Percentiles rank a stretch among this genome's conserved stretches.
Conservation (phyloP, 2,113 vertebrate genomes). For the Hippocampus zosterae region DNA sequence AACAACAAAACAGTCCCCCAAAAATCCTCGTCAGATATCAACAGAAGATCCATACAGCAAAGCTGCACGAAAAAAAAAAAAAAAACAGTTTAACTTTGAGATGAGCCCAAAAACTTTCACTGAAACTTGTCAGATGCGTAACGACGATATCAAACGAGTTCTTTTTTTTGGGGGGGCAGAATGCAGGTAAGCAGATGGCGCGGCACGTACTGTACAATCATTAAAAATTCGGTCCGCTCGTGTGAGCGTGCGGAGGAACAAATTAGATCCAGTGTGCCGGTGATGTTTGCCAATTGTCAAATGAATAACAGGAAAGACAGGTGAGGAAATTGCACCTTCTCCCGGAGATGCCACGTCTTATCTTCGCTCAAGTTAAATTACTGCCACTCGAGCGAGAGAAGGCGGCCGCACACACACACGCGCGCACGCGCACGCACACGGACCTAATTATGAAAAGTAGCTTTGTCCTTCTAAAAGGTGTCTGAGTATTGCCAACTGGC, state of each 20-base stretch:
- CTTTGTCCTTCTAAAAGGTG: constrained; percentile 45
- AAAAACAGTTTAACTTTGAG: not conserved
- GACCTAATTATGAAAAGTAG: constrained; percentile 61
- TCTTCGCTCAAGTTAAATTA: constrained; percentile 65
- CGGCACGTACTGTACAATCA: constrained; percentile 24
- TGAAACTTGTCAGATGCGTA: constrained; percentile 11
- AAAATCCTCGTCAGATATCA: not conserved
- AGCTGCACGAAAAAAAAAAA: not conserved
- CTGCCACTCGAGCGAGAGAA: constrained; percentile 45
- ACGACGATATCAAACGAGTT: constrained; percentile 25
- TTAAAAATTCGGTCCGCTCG: constrained; percentile 25
- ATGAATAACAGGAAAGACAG: constrained; percentile 58
- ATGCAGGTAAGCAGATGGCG: constrained; percentile 1
- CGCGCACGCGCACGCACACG: not conserved
- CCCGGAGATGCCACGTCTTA: constrained; percentile 49
- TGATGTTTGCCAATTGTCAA: constrained; percentile 67
- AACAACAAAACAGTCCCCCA: too few relatives aligned
- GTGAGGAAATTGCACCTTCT: constrained; percentile 54
- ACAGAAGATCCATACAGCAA: not conserved
- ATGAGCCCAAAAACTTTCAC: not conserved
- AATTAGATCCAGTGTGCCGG: constrained; percentile 45
- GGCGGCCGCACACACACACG: constrained; percentile 27
- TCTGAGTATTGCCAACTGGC: constrained; percentile 52
- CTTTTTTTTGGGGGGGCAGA: constrained; percentile 19
- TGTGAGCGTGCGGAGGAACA: constrained; percentile 24